Percentiles rank a stretch among this genome's conserved stretches.
phyloP scores from a whole-genome alignment of 2,797 vertebrate species.

The Cetoscarus ocellatus region DNA sequence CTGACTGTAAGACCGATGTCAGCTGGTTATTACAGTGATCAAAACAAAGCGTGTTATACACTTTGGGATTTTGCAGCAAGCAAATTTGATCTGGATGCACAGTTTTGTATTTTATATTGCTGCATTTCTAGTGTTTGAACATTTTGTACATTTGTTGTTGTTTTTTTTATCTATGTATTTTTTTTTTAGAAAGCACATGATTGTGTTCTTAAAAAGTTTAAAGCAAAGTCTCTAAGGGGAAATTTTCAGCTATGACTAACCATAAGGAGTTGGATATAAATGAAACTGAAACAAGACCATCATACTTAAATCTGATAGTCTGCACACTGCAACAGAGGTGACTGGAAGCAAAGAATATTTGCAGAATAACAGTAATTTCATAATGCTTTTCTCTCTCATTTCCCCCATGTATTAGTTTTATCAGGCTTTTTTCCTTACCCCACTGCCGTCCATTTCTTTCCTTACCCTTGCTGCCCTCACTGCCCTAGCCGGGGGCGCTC shows the following conservation, averaged over 20 bases:
- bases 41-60: too few species aligned
- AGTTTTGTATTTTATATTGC: too few species aligned
- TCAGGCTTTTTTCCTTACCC: not conserved
- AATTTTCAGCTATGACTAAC: not conserved
- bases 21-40: too few species aligned
- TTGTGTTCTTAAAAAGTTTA: not conserved
- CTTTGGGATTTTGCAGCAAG: too few species aligned
- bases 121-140: not conserved
- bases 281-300: not conserved
- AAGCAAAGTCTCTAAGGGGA: not conserved
- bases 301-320: not conserved
- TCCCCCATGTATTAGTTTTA: not conserved
- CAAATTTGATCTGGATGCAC: too few species aligned
- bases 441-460: not conserved
- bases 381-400: not conserved
- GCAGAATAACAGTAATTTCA: not conserved
- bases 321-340: not conserved
- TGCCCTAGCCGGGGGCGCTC: constrained; percentile 40
- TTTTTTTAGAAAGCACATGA: not conserved
- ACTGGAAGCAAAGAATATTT: not conserved
- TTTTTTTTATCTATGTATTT: not conserved
- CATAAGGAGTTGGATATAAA: not conserved
- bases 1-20: too few species aligned
- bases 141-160: not conserved
- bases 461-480: constrained; percentile 8